These are phyloP conservation scores for Agrypnus murinus DNA, from an alignment of 2,888 invertebrate genomes.

Conservation along the genomic window DNA sequence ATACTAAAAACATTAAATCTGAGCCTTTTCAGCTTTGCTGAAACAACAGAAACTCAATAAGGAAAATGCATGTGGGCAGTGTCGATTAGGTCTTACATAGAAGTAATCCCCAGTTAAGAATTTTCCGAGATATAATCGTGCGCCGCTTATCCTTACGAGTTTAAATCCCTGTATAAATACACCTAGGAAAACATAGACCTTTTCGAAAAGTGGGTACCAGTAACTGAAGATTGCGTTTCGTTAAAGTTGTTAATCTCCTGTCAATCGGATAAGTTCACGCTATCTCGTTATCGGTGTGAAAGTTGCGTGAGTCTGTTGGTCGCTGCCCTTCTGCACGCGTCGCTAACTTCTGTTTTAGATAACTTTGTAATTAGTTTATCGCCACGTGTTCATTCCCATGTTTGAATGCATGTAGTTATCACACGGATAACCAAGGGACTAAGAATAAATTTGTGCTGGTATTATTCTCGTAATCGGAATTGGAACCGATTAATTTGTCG, in stretches of 20 bases:
- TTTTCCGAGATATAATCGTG: no score
- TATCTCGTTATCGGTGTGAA: conserved; percentile 44
- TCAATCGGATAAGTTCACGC: conserved; percentile 41
- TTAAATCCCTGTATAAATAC: conserved; percentile 21
- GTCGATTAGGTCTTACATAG: no score
- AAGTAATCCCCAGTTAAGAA: no score
- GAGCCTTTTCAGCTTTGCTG: no score
- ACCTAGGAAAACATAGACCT: conserved; percentile 25
- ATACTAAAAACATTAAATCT: no score
- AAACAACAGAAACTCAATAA: no score
- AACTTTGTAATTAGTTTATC: conserved; percentile 66
- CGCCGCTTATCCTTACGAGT: no score
- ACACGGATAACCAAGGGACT: conserved; percentile 33
- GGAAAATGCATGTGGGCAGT: no score
- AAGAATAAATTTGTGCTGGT: conserved; percentile 34
- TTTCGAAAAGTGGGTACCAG: conserved; percentile 38
- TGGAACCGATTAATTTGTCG: conserved; percentile 40
- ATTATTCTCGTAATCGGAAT: conserved; percentile 37
- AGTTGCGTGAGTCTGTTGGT: conserved; percentile 44
- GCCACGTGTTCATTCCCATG: conserved; percentile 64
- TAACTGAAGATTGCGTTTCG: conserved; percentile 42
- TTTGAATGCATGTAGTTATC: conserved; percentile 39
- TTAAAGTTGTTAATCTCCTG: conserved; percentile 46
- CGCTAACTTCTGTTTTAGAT: conserved; percentile 63
- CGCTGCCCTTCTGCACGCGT: conserved; percentile 53